Conservation (phyloP, 2,113 vertebrate genomes). For the Indri indri region DNA sequence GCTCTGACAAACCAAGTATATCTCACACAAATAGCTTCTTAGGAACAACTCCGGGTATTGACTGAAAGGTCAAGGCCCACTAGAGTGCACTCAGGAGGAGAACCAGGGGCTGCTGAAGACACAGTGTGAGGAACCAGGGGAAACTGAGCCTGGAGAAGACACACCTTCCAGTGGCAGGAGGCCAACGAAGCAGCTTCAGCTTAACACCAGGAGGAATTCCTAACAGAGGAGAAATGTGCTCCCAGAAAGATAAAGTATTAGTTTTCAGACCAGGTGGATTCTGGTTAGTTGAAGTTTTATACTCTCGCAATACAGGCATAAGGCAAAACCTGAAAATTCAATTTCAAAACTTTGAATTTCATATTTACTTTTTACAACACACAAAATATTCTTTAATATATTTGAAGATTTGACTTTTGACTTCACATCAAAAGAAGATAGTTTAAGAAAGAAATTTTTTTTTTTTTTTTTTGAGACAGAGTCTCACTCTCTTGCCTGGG, state of each 20-base stretch:
- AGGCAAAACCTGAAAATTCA: neutral
- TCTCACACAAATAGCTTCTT: neutral
- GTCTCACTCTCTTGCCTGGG: no score
- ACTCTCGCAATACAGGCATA: neutral
- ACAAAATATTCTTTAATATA: neutral
- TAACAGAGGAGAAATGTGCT: neutral
- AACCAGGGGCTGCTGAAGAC: neutral
- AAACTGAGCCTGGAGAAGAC: neutral
- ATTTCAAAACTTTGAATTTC: neutral
- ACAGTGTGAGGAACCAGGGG: neutral
- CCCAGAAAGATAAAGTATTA: neutral
- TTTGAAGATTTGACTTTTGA: neutral
- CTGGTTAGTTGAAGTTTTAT: neutral
- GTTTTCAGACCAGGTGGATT: neutral
- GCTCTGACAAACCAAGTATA: neutral
- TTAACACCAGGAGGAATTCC: neutral
- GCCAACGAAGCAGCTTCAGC: neutral
- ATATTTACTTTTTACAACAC: neutral
- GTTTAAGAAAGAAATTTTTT: neutral
- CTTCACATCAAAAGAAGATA: neutral
- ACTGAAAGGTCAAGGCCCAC: neutral
- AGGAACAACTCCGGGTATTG: neutral
- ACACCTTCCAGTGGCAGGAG: accelerated
- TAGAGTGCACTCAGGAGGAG: neutral
- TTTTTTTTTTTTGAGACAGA: neutral